Percentiles rank a stretch among this genome's conserved stretches.
These are phyloP conservation scores for Drosophila paramelanica DNA, from an alignment of 2,888 invertebrate genomes.

Conservation along the genomic window DNA sequence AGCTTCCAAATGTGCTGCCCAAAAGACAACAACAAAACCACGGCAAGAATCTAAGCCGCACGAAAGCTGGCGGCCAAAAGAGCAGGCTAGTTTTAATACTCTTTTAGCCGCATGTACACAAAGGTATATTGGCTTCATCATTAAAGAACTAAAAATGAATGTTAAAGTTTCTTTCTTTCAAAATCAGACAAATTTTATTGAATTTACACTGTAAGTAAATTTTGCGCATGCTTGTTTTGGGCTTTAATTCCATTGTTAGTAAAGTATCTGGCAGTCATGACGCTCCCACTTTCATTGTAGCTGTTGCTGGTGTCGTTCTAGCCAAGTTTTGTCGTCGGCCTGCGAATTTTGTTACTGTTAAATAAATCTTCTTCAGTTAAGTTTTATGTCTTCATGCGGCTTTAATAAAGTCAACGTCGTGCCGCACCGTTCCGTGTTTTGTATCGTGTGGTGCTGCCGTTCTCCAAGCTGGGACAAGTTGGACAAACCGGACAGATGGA, in stretches of 20 bases:
- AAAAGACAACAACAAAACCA: conserved; percentile 34
- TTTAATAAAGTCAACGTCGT: conserved; percentile 54
- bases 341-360: conserved; percentile 63
- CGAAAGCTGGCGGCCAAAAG: conserved; percentile 50
- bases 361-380: conserved; percentile 63
- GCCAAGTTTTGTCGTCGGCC: conserved; percentile 50
- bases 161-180: too few species aligned
- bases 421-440: conserved; percentile 9
- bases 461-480: conserved; percentile 29
- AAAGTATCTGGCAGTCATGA: conserved; percentile 9
- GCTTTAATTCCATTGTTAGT: background rate
- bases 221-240: too few species aligned
- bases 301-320: conserved; percentile 24
- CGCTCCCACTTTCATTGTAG: background rate
- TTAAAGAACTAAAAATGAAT: too few species aligned
- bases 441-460: conserved; percentile 30
- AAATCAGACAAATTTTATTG: too few species aligned
- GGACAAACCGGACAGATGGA: conserved; percentile 7
- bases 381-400: conserved; percentile 65
- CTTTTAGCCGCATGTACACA: background rate
- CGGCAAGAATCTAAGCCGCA: conserved; percentile 57
- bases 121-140: conserved; percentile 3
- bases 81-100: conserved; percentile 34
- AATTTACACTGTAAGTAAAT: too few species aligned
- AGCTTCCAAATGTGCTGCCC: conserved; percentile 37